A percentile compares a stretch with the other conserved stretches of the same genome.
Conservation (phyloP, 2,888 invertebrate species). For the Tenthredo livida region DNA sequence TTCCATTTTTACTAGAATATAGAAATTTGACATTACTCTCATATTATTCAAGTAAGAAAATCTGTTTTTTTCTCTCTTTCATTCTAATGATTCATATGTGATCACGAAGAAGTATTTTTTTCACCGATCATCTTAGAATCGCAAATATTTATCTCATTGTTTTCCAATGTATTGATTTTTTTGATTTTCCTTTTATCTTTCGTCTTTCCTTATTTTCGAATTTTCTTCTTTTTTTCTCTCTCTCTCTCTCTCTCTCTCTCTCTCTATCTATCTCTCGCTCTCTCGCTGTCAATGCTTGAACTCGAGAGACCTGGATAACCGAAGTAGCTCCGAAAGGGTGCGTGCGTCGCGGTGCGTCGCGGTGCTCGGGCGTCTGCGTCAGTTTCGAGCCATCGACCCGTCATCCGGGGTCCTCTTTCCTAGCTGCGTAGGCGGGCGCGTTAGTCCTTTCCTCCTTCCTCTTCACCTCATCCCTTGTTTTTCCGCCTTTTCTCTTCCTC, state of each 20-base stretch:
- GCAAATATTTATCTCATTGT: neutral
- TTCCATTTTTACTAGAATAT: neutral
- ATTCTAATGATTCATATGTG: too few relatives aligned
- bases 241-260: neutral
- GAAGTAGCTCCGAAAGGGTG: constrained; percentile 58
- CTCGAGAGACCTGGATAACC: constrained; percentile 12
- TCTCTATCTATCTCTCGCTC: neutral
- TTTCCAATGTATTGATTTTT: neutral
- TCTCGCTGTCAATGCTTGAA: neutral
- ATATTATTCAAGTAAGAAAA: too few relatives aligned
- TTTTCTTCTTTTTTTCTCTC: neutral
- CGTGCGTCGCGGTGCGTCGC: constrained; percentile 58
- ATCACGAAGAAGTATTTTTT: neutral
- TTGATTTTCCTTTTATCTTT: neutral
- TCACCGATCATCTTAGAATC: neutral
- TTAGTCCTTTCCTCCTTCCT: constrained; percentile 45
- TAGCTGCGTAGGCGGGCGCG: constrained; percentile 42
- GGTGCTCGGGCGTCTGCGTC: constrained; percentile 62
- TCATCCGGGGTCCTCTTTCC: constrained; percentile 51
- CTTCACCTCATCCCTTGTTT: constrained; percentile 50
- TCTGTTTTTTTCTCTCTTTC: neutral
- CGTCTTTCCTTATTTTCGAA: neutral
- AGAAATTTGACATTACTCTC: neutral
- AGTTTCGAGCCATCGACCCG: constrained; percentile 64
- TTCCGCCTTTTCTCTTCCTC: neutral